Conservation (phyloP, 1,140 invertebrate genomes). For the Aphelenchoides avenae region DNA sequence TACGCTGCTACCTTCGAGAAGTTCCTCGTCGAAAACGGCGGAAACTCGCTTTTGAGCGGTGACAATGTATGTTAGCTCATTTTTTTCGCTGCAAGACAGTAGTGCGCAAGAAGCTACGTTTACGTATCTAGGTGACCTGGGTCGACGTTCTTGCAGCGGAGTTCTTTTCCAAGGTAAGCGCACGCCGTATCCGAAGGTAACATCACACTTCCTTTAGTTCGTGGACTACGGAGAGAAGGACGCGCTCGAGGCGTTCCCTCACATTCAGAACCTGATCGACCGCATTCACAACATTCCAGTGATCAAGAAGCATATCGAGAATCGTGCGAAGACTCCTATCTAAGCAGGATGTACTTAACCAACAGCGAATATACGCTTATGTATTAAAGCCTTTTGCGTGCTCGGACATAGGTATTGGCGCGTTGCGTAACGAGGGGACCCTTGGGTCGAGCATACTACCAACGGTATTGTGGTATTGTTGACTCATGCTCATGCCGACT, state of each 20-base stretch:
- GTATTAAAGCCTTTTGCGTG: no score
- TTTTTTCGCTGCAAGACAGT: background rate
- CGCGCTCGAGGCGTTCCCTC: constrained; percentile 40
- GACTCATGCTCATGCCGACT: no score
- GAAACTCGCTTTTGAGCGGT: constrained; percentile 39
- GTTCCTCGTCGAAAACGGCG: constrained; percentile 46
- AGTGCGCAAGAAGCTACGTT: background rate
- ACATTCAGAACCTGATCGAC: constrained; percentile 41
- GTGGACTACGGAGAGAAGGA: constrained; percentile 47
- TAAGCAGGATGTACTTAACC: no score
- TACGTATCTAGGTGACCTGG: constrained; percentile 35
- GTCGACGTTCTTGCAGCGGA: constrained; percentile 47
- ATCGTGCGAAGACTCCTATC: no score
- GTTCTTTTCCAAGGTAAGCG: constrained; percentile 44
- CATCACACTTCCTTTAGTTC: no score
- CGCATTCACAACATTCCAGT: constrained; percentile 43
- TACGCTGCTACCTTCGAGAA: constrained; percentile 43
- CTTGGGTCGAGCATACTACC: no score
- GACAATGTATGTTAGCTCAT: constrained; percentile 29
- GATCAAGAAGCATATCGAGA: constrained; percentile 43
- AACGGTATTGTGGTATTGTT: no score
- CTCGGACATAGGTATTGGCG: no score
- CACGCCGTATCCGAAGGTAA: no score
- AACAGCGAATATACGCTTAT: no score
- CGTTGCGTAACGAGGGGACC: no score